Base-by-base conservation (phyloP, 37 sponge, comb jelly and placozoan species). In the Crambe crambe region DNA sequence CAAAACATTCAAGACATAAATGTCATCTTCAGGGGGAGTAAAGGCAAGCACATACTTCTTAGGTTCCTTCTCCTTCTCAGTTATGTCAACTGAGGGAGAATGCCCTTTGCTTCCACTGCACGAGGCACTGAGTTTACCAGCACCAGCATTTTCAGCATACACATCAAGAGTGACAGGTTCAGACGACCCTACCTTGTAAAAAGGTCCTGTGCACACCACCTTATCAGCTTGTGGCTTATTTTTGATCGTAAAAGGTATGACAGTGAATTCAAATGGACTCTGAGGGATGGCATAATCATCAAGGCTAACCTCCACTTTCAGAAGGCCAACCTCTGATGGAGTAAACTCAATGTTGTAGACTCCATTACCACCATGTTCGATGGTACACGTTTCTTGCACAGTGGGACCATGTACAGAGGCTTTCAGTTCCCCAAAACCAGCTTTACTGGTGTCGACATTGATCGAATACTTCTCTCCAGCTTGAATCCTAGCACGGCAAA, bases 351-450 rank as follows among this genome's bases (percentile, higher is more conserved):
- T 37, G 30, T 62, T 85, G 56, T 80, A 89, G 3, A 81, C 64
- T 12, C 59, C 31, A 37, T 68, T 76, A 21, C 63, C 70, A 26
- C 58, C 58, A 29, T 70, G 40, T 30, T 67, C 38, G n/a, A 84
- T 64, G 36, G 60, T 64, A 10, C 80, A 62, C 15, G 75, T 72
- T 25, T 75, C 76, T 0, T 69, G 56, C 20, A 76, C 80, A 4
- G 60, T 74, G 17, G 73, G 56, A 0, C 71, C 65, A 25, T 27
- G n/a, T 9, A 86, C 68, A 22, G 66, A 58, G 36, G 87, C 90
- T 15, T 80, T 70, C 42, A 93, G 66, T 9, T 85, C 78, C 0
- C 94, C 94, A 25, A 78, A 83, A 20, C 94, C 94, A 17, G 90
- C 90, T 22, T 71, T 63, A 31, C 82, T 60, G 0, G 90, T 77